phyloP scores from a whole-genome alignment of 2,797 vertebrate species.

The Ctenosaura bakeri region DNA sequence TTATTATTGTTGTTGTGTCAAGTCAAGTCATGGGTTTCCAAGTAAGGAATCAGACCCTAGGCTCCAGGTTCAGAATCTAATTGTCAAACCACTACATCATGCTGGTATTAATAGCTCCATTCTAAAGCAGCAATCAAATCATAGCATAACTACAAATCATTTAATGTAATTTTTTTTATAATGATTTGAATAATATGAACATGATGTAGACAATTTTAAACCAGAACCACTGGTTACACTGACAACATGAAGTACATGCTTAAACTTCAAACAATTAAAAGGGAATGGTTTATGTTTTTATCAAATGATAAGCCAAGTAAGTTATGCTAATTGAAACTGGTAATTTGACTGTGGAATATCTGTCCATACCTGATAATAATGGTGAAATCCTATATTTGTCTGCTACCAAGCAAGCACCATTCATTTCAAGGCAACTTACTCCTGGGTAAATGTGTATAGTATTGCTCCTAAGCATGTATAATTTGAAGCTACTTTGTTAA shows the following conservation, averaged over 20 bases:
- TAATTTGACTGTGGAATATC: neutral
- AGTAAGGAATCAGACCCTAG: too few species aligned
- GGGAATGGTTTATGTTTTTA: too few species aligned
- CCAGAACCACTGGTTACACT: neutral
- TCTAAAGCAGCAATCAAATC: neutral
- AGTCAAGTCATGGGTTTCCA: too few species aligned
- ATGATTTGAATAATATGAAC: neutral
- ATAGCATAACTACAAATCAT: neutral
- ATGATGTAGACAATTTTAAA: neutral
- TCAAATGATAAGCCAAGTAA: neutral
- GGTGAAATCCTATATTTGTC: too few species aligned
- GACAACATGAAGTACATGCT: neutral
- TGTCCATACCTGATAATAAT: constrained; percentile 21
- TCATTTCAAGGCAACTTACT: neutral
- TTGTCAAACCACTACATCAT: too few species aligned
- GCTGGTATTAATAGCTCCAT: neutral
- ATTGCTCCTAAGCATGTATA: neutral
- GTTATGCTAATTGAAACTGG: neutral
- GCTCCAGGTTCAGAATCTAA: too few species aligned
- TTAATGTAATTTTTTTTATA: neutral
- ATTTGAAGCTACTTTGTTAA: neutral
- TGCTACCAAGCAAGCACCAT: neutral
- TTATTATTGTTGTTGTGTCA: too few species aligned
- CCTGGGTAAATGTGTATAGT: neutral
- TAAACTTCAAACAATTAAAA: neutral